phyloP scores from a whole-genome alignment of 2,888 invertebrate genomes.

The Nephrocerus scutellatus region DNA sequence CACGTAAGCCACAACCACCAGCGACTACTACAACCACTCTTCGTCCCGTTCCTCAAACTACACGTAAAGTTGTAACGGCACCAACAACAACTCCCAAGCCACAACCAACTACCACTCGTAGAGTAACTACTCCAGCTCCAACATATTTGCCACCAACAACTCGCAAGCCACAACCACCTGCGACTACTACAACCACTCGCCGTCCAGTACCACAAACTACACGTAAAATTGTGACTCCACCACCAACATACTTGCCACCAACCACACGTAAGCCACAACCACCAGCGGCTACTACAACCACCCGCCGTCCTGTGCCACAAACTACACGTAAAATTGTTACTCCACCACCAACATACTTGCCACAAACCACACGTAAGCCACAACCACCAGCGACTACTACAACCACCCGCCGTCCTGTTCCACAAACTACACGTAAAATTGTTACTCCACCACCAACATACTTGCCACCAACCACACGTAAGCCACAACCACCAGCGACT shows the following conservation, averaged over 20 bases:
- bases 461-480: conserved; percentile 12
- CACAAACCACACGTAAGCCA: conserved; percentile 7
- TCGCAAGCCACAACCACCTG: conserved; percentile 22
- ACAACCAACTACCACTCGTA: conserved; percentile 24
- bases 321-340: no score
- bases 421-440: no score
- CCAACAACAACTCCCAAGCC: conserved; percentile 19
- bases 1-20: conserved; percentile 1
- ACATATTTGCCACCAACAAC: conserved; percentile 11
- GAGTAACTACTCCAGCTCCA: conserved; percentile 8
- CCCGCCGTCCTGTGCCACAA: no score
- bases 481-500: conserved; percentile 5
- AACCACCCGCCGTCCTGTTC: no score
- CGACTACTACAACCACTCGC: conserved; percentile 8
- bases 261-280: conserved; percentile 7
- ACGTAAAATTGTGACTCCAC: conserved; percentile 5
- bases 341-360: conserved; percentile 9
- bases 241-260: conserved; percentile 10
- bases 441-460: conserved; percentile 24
- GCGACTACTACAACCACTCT: conserved; percentile 1
- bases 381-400: conserved; percentile 6
- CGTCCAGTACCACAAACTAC: conserved; percentile 4
- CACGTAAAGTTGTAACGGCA: conserved; percentile 3
- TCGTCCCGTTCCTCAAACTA: conserved; percentile 3
- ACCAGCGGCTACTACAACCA: conserved; percentile 14